phyloP scores from a whole-genome alignment of 1,140 invertebrate genomes.

The Ceratoteleas bidentatus region DNA sequence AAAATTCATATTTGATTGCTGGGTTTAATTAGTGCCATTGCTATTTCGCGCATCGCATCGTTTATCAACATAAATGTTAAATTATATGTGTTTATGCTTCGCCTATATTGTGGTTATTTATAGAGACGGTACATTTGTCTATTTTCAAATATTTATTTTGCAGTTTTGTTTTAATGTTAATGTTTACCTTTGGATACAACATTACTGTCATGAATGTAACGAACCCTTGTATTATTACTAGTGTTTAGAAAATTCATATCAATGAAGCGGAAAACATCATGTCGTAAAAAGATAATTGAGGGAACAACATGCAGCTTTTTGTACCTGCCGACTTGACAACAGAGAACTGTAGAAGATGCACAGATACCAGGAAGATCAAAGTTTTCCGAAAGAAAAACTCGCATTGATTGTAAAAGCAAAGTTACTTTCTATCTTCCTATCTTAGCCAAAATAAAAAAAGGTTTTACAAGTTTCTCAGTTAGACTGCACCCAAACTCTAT shows the following conservation, averaged over 20 bases:
- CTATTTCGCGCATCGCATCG: slow-evolving; percentile 40
- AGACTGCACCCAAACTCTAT: slow-evolving; percentile 1
- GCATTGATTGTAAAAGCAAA: slow-evolving; percentile 53
- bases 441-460: slow-evolving; percentile 20
- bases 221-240: slow-evolving; percentile 33
- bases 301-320: slow-evolving; percentile 40
- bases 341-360: slow-evolving; percentile 47
- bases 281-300: slow-evolving; percentile 53
- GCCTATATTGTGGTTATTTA: neutral
- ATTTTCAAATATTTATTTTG: neutral
- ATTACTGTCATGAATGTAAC: neutral
- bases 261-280: slow-evolving; percentile 48
- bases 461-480: slow-evolving; percentile 36
- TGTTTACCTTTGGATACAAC: no score
- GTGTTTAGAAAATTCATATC: slow-evolving; percentile 30
- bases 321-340: slow-evolving; percentile 45
- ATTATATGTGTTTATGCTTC: neutral
- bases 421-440: slow-evolving; percentile 12
- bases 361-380: slow-evolving; percentile 49
- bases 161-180: neutral
- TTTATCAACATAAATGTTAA: slow-evolving; percentile 13
- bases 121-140: neutral
- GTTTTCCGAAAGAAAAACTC: slow-evolving; percentile 35
- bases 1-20: slow-evolving; percentile 52
- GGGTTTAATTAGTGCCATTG: slow-evolving; percentile 53